A percentile compares a stretch with the other conserved stretches of the same genome.
Evolutionary conservation across 2,113 vertebrate genomes (phyloP).

Genomic region (Syngnathoides biaculeatus): DNA sequence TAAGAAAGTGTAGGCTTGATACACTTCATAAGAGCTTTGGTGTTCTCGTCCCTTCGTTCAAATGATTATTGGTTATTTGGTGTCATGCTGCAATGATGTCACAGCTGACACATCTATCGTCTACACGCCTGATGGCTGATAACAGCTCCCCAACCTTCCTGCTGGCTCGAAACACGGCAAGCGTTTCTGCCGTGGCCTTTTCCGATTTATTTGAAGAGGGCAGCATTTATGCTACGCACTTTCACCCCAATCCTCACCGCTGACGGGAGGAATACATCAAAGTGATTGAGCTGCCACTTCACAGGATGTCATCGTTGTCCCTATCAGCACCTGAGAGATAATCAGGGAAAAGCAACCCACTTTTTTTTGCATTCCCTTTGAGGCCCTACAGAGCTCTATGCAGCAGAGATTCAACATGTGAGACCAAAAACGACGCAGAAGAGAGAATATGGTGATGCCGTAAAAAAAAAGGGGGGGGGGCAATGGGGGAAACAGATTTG

Average conservation of each 20-base stretch:
- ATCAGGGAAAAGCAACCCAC: conserved; percentile 65
- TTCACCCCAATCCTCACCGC: conserved; percentile 17
- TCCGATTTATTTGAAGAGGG: conserved; percentile 53
- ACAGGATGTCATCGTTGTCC: conserved; percentile 27
- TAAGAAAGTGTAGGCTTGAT: no score
- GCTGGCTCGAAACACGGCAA: neutral
- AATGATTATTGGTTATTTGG: no score
- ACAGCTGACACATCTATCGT: no score
- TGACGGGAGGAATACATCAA: conserved; percentile 64
- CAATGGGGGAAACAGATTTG: conserved; percentile 44
- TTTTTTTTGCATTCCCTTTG: conserved; percentile 10
- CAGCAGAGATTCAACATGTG: conserved; percentile 23
- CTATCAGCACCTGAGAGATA: conserved; percentile 57
- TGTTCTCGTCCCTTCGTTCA: no score
- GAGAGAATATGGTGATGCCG: conserved; percentile 10
- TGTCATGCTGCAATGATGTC: no score
- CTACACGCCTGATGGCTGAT: no score
- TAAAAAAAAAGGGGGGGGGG: conserved; percentile 2
- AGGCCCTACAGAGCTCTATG: conserved; percentile 2
- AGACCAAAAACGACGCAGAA: conserved; percentile 10
- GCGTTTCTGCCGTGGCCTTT: conserved; percentile 23
- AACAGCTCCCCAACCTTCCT: no score
- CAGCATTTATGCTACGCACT: conserved; percentile 43
- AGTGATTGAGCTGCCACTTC: conserved; percentile 36
- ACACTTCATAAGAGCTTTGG: no score